Evolutionary conservation across 2,113 vertebrate genomes (phyloP).

Genomic region (Sinocyclocheilus anshuiensis): DNA sequence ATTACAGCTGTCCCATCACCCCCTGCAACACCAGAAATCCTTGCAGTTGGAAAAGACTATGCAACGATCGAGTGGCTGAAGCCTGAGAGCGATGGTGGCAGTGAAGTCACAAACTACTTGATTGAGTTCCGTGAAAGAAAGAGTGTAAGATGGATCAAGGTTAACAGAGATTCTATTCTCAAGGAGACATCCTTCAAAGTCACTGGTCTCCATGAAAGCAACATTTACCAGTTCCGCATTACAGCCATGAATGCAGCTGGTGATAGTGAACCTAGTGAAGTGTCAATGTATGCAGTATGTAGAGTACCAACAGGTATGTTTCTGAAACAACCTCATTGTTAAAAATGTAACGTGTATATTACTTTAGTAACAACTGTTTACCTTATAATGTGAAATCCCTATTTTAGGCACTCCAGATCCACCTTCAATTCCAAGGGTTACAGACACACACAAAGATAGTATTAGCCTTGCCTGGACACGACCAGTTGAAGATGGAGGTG

Average conservation of each 20-base stretch:
- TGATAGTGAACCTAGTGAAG: conserved; percentile 91
- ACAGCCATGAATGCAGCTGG: conserved; percentile 94
- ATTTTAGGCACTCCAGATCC: conserved; percentile 84
- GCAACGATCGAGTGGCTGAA: conserved; percentile 94
- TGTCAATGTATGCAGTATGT: conserved; percentile 91
- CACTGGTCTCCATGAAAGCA: conserved; percentile 83
- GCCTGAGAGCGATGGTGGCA: conserved; percentile 93
- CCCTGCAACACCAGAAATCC: conserved; percentile 87
- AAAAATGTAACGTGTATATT: background rate
- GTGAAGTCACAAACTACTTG: conserved; percentile 87
- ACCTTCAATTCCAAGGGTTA: conserved; percentile 90
- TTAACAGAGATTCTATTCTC: conserved; percentile 88
- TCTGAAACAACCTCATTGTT: background rate
- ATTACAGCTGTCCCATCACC: conserved; percentile 85
- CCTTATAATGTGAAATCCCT: conserved; percentile 50
- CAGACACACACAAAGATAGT: conserved; percentile 90
- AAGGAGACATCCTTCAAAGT: conserved; percentile 92
- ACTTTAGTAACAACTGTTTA: background rate
- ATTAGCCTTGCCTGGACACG: conserved; percentile 94
- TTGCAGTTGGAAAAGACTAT: conserved; percentile 87
- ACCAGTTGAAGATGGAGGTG: conserved; percentile 89
- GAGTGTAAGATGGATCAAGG: conserved; percentile 94
- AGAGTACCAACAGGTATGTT: conserved; percentile 91
- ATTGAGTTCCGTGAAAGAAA: conserved; percentile 93
- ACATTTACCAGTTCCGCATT: conserved; percentile 97